Base-by-base conservation (phyloP, 2,797 vertebrate species). In the Acipenser transmontanus region DNA sequence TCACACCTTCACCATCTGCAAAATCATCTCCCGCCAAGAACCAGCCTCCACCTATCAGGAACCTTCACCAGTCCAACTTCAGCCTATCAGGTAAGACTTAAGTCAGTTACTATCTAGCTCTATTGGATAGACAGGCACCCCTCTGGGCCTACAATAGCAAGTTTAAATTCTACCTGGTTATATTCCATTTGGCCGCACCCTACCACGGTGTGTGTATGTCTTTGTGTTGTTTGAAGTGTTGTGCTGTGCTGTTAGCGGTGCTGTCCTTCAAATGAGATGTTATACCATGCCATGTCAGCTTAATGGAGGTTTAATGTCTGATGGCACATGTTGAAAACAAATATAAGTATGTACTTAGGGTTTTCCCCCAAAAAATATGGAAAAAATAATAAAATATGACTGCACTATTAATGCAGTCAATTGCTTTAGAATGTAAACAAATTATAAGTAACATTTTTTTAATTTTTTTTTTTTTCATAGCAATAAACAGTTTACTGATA, bases 41-140 rank as follows among this genome's bases (percentile, higher is more conserved):
- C 77, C 95, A 94, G 64, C 92, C 93, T 7, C 91, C 89, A 13
- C 94, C 96, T 50, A 88, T 97, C 82, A 91, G 96, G 76, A 99
- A 99, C 79, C 94, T 99, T 47, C 96, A 99, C 81, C 95, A 93
- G 64, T 99, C 96, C 74, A 97, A 96, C 87, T 99, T 99, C 86
- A 98, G 95, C 77, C 84, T 99, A 76, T 98, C 96, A 91, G 96
- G 96, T 98, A 87, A 77, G 52, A 60, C 14, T 17, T 17, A 49
- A 61, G 47, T 8, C 17, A 17, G 17, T 17, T 17, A n/a, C 52
- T 34, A 4, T 34, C 34, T 34, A 34, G 34, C 34, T 54, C 8
- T 54, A 9, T 7, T 9, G n/a, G 52, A 54, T 9, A n/a, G 0
- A 34, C 34, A 34, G 34, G 34, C 34, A 34, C 2, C 34, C 2